These are phyloP conservation scores for Xenus cinereus DNA, from an alignment of 2,113 vertebrate genomes.

Conservation along the genomic window DNA sequence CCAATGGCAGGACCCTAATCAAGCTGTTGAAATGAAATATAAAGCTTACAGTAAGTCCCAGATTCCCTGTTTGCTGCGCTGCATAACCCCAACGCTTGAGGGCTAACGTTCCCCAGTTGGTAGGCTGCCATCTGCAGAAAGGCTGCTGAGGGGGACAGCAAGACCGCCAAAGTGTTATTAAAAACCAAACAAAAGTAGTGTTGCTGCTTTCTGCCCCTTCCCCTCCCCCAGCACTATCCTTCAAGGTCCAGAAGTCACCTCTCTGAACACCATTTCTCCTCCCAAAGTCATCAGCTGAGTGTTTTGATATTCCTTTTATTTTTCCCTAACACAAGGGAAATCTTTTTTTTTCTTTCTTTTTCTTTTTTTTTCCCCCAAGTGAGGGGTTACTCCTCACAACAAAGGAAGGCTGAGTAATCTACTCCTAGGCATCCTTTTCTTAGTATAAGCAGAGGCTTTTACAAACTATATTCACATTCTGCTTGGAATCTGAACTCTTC, in stretches of 20 bases:
- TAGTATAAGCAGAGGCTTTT: neutral
- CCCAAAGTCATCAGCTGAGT: neutral
- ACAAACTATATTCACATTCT: neutral
- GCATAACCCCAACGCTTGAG: neutral
- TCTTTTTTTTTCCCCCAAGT: neutral
- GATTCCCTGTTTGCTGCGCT: neutral
- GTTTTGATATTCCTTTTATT: neutral
- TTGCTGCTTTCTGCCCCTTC: neutral
- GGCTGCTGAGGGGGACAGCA: rapidly evolving
- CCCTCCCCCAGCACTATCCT: neutral
- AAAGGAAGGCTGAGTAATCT: neutral
- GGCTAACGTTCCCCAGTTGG: neutral
- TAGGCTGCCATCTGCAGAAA: neutral
- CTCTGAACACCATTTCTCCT: neutral
- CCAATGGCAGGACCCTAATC: neutral
- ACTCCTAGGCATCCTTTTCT: neutral
- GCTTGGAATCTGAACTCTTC: neutral
- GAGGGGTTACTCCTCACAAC: neutral
- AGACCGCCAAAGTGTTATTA: neutral
- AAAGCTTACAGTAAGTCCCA: neutral
- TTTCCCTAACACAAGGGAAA: neutral
- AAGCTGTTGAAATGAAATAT: neutral
- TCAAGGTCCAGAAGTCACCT: neutral
- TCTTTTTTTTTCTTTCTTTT: neutral
- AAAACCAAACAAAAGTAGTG: neutral